phyloP scores from a whole-genome alignment of 2,888 invertebrate genomes.

The Agriopis aurantiaria region DNA sequence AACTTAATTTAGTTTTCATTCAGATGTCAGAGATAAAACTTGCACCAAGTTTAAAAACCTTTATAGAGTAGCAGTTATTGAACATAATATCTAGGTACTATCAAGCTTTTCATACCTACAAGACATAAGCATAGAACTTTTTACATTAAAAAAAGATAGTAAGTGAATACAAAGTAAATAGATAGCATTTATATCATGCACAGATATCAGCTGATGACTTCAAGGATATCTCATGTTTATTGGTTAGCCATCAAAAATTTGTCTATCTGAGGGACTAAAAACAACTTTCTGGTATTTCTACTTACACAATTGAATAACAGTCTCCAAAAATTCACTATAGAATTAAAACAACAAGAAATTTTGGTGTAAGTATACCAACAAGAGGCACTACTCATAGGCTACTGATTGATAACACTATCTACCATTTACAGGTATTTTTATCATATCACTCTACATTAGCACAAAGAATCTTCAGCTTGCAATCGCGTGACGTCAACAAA shows the following conservation, averaged over 20 bases:
- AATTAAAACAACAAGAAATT: conserved; percentile 25
- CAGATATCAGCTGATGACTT: not conserved
- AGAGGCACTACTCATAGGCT: conserved; percentile 30
- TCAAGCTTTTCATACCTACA: not conserved
- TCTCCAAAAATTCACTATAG: conserved; percentile 18
- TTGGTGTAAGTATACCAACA: conserved; percentile 27
- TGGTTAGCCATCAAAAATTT: not conserved
- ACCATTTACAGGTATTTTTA: conserved; percentile 76
- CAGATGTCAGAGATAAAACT: too few species aligned
- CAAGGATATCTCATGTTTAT: not conserved
- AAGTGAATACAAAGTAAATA: not conserved
- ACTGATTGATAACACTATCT: conserved; percentile 62
- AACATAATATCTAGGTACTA: not conserved
- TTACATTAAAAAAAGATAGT: not conserved
- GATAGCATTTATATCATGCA: not conserved
- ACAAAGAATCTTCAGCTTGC: conserved; percentile 71
- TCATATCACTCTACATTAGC: conserved; percentile 73
- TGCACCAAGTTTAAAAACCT: not conserved
- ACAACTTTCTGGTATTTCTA: conserved; percentile 2
- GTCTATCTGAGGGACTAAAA: not conserved
- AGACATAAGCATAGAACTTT: not conserved
- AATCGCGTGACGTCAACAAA: conserved; percentile 74
- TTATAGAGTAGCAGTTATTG: not conserved
- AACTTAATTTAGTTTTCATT: too few species aligned
- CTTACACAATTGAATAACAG: conserved; percentile 31